Evolutionary conservation across 2,797 vertebrate species (phyloP), one percentile per base, ranked within the genome.

Genomic region (Pempheris klunzingeri): DNA sequence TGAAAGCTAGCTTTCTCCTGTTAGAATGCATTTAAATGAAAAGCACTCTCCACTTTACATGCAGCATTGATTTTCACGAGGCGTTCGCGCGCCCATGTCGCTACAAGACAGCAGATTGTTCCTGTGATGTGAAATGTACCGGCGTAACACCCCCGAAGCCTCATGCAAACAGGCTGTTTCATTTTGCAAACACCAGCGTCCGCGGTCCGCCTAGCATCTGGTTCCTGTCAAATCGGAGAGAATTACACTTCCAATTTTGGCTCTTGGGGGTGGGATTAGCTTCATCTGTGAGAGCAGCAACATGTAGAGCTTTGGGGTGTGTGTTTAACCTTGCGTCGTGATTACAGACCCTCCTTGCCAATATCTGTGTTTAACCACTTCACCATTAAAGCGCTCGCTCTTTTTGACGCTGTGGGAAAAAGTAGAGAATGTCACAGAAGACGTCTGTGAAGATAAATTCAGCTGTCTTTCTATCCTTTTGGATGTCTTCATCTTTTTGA

Each of bases 141-240:
- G 12, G 41, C 50, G 34, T 50, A 63, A 78, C 84, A 67, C 63
- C 60, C 34, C 62, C 1, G n/a, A 52, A 71, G 71, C 89, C 72
- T 71, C 52, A 7, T 53, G 81, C 7, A 50, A 86, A 75, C 88
- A 82, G 69, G 46, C 78, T 82, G 83, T 86, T 86, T 76, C 74
- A 71, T 78, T 86, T 80, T 64, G 77, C 80, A 58, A 81, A 89
- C 78, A 62, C 74, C 69, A 49, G 55, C 54, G 69, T 73, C 55
- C 54, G 24, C 20, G 34, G 84, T 54, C 50, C 41, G 62, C 46
- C 50, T 26, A 60, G 86, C 90, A 90, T 89, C 90, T 89, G 91
- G 63, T 88, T 82, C 80, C 86, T 85, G 90, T 92, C 90, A 89
- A 61, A 82, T 79, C 81, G 54, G 68, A 7, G 57, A 84, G 78